Evolutionary conservation across 2,888 invertebrate genomes (phyloP), one percentile per base, ranked within the genome.

Genomic region (Folsomia manolachei): DNA sequence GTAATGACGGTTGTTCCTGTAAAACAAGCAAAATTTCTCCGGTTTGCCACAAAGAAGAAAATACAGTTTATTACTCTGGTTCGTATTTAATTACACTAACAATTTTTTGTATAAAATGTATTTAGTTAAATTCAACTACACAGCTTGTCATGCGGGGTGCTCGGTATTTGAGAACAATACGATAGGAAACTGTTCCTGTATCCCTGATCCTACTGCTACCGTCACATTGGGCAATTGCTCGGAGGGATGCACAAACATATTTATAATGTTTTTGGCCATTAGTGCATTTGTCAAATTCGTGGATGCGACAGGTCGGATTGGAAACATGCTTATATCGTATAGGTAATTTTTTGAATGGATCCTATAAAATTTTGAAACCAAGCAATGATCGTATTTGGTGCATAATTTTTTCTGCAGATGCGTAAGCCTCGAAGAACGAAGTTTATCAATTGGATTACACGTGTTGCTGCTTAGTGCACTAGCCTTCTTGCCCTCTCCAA

Each of bases 71-170:
- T 81, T 91, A 89, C 83, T 9, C 51, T 11, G 51, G 51, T 51
- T 18, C 9, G 18, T 51, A 18, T 51, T 18, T 11, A 51, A 51
- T 51, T 51, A 51, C n/a, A n/a, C n/a, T n/a, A n/a, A n/a, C n/a
- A 51, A 51, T 51, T 51, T 51, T 51, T 11, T 18, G 9, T 51
- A 18, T 11, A 51, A 51, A 9, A 51, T 11, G 51, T 51, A 51
- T 51, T 51, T n/a, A n/a, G n/a, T 51, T 51, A 51, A 51, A 51
- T 11, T 51, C 9, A 51, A 86, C 81, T 91, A 89, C 83, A 90
- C 90, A 0, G 88, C 91, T 0, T 91, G 91, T 79, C 90, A 90
- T 82, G 91, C 91, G 0, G 91, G 91, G 0, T 91, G 91, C 78
- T 84, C 84, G 63, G 80, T 77, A 9, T 71, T 84, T 27, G 77